These are phyloP conservation scores for Orius insidiosus DNA, from an alignment of 1,140 invertebrate species.

Conservation along the genomic window DNA sequence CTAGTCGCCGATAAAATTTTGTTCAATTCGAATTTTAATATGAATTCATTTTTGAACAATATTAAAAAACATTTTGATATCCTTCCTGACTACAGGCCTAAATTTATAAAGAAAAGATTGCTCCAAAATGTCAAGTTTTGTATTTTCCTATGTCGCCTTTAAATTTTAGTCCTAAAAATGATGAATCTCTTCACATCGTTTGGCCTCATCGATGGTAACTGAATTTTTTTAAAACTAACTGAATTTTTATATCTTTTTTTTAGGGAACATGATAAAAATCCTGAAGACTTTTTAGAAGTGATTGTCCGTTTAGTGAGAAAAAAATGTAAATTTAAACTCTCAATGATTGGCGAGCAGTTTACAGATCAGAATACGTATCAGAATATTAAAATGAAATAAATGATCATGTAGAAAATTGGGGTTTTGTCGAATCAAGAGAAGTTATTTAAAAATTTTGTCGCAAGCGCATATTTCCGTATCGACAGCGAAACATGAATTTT, in stretches of 20 bases:
- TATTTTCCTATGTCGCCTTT: constrained; percentile 44
- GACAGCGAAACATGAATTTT: constrained; percentile 60
- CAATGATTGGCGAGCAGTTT: constrained; percentile 43
- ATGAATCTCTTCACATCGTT: constrained; percentile 37
- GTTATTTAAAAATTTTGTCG: constrained; percentile 38
- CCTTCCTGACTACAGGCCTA: constrained; percentile 43
- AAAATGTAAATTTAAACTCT: constrained; percentile 36
- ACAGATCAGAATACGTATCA: constrained; percentile 35
- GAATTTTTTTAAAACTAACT: constrained; percentile 22
- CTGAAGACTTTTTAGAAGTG: constrained; percentile 41
- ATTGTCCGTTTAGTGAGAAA: constrained; percentile 35
- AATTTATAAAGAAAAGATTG: constrained; percentile 35
- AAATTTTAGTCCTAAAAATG: background rate
- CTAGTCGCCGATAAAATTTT: constrained; percentile 49
- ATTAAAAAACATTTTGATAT: constrained; percentile 45
- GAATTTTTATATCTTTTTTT: background rate
- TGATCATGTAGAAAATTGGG: constrained; percentile 40
- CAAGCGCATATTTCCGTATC: constrained; percentile 45
- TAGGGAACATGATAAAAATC: constrained; percentile 60
- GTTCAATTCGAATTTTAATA: constrained; percentile 58
- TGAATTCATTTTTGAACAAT: constrained; percentile 42
- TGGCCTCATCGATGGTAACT: constrained; percentile 52
- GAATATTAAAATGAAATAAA: constrained; percentile 30
- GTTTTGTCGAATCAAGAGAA: constrained; percentile 35
- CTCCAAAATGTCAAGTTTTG: constrained; percentile 41